Evolutionary conservation across 2,113 vertebrate species (phyloP).

Genomic region (Vombatus ursinus): DNA sequence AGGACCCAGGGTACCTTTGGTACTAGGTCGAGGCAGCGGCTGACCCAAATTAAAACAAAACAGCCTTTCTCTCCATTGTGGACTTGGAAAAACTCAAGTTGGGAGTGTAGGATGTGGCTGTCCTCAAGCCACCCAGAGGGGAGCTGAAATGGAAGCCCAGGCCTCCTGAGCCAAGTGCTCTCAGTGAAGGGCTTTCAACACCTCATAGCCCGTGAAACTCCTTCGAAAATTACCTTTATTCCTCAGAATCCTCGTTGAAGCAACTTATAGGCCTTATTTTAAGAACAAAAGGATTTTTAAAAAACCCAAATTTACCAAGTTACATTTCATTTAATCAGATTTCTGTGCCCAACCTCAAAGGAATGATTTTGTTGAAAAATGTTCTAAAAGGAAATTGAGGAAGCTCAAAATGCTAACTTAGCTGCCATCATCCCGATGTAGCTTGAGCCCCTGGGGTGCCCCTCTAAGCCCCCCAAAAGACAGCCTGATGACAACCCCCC

Average conservation of each 20-base stretch:
- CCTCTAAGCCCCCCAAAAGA: not conserved
- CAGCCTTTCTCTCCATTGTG: too few species aligned
- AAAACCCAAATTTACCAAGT: not conserved
- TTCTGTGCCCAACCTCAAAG: not conserved
- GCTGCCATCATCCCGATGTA: not conserved
- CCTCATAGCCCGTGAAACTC: not conserved
- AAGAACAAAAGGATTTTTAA: constrained; percentile 31
- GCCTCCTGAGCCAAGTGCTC: accelerated
- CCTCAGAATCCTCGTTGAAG: not conserved
- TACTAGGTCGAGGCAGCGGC: too few species aligned
- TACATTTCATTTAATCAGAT: constrained; percentile 35
- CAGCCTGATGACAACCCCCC: not conserved
- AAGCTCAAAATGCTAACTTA: constrained; percentile 18
- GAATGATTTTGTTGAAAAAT: not conserved
- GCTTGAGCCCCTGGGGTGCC: not conserved
- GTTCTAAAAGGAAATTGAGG: not conserved
- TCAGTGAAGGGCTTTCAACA: not conserved
- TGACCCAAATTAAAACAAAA: too few species aligned
- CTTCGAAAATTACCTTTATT: not conserved
- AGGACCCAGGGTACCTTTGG: not conserved
- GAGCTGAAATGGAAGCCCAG: not conserved
- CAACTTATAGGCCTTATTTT: not conserved
- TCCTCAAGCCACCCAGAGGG: not conserved
- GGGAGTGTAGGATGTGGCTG: too few species aligned
- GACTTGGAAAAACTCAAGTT: not conserved